phyloP scores from a whole-genome alignment of 2,113 vertebrate genomes.

The Salminus brasiliensis region DNA sequence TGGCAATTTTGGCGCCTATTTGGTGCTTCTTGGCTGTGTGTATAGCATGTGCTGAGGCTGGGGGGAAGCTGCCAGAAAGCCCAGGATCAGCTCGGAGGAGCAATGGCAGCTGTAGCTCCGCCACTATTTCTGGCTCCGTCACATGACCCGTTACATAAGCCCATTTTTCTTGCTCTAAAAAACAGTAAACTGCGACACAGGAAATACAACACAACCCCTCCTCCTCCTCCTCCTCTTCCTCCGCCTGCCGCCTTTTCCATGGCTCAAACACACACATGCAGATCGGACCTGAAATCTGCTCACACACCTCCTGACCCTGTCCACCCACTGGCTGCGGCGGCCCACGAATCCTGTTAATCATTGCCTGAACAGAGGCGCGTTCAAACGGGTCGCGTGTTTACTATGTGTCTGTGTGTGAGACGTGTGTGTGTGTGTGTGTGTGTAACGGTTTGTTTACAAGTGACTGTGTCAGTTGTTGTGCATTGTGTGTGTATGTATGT shows the following conservation, averaged over 20 bases:
- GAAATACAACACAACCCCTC: slow-evolving; percentile 69
- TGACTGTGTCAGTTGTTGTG: too few relatives aligned
- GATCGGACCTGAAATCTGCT: slow-evolving; percentile 66
- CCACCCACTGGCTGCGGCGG: slow-evolving; percentile 52
- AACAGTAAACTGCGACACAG: slow-evolving; percentile 83
- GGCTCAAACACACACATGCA: slow-evolving; percentile 28
- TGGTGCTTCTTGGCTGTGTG: slow-evolving; percentile 61
- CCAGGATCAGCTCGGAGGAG: slow-evolving; percentile 78
- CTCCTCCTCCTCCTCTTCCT: slow-evolving; percentile 18
- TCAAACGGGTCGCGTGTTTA: neutral
- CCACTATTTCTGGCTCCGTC: slow-evolving; percentile 84
- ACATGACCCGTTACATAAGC: slow-evolving; percentile 85
- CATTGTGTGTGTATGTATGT: slow-evolving; percentile 52
- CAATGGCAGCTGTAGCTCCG: slow-evolving; percentile 81
- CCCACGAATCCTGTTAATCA: slow-evolving; percentile 69
- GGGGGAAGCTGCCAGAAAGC: slow-evolving; percentile 76
- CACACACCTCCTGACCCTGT: slow-evolving; percentile 60
- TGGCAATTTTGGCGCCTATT: neutral
- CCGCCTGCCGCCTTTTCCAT: neutral
- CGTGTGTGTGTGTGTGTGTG: slow-evolving; percentile 11
- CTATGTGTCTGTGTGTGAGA: neutral
- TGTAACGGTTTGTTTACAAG: too few relatives aligned
- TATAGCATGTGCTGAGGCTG: slow-evolving; percentile 70
- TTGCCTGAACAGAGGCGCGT: slow-evolving; percentile 47
- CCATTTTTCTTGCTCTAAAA: slow-evolving; percentile 86